Evolutionary conservation across 2,113 vertebrate genomes (phyloP).

Genomic region (Neolamprologus kungweensis): DNA sequence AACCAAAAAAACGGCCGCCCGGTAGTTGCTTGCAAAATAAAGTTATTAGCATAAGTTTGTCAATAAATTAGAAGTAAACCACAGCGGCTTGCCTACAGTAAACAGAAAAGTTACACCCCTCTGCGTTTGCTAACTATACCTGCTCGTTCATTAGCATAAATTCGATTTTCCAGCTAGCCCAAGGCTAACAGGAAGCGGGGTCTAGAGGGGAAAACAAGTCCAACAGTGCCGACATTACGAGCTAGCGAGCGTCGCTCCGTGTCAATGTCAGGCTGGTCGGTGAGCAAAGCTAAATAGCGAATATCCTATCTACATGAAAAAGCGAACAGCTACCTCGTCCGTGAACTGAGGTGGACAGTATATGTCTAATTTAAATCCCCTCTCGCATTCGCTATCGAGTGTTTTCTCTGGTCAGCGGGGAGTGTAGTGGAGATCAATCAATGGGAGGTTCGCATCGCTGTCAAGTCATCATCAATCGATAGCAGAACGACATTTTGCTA

Average conservation of each 20-base stretch:
- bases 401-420: slow-evolving; percentile 65
- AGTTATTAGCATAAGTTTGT: background rate
- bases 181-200: slow-evolving; percentile 62
- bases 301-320: background rate
- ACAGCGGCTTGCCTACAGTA: background rate
- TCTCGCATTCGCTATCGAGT: slow-evolving; percentile 47
- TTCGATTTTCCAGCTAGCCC: slow-evolving; percentile 41
- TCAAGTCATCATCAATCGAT: slow-evolving; percentile 32
- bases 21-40: background rate
- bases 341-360: background rate
- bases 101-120: slow-evolving; percentile 1
- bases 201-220: slow-evolving; percentile 57
- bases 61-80: background rate
- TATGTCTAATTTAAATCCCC: slow-evolving; percentile 57
- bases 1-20: rapidly evolving
- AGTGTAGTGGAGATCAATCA: slow-evolving; percentile 67
- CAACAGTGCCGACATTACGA: slow-evolving; percentile 54
- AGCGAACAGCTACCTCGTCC: background rate
- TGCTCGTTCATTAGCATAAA: slow-evolving; percentile 26
- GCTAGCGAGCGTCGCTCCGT: slow-evolving; percentile 12
- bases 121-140: background rate
- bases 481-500: background rate
- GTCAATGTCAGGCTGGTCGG: background rate
- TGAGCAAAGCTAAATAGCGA: background rate
- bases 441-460: slow-evolving; percentile 57